Percentiles rank a stretch among this genome's conserved stretches.
phyloP scores from a whole-genome alignment of 92 coral and sea anemone species.

The Epizoanthus scotinus region DNA sequence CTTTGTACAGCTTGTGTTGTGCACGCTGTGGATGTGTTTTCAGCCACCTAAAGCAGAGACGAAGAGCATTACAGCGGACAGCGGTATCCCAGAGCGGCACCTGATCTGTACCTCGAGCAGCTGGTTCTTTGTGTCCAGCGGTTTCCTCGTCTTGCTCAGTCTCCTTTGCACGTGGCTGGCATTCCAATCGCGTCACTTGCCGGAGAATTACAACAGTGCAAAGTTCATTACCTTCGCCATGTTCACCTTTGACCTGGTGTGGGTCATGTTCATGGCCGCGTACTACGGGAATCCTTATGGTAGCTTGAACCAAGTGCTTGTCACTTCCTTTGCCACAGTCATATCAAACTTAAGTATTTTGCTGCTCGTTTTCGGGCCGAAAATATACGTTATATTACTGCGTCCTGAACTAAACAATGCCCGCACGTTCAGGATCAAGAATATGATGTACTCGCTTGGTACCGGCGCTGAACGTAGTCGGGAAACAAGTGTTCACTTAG shows the following conservation, averaged over 20 bases:
- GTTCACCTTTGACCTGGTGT: constrained; percentile 78
- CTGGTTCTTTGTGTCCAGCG: constrained; percentile 68
- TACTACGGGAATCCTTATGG: constrained; percentile 58
- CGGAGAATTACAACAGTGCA: constrained; percentile 92
- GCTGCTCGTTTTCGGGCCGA: constrained; percentile 69
- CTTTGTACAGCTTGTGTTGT: constrained; percentile 57
- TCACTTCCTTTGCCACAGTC: constrained; percentile 61
- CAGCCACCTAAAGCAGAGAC: constrained; percentile 65
- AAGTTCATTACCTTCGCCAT: constrained; percentile 79
- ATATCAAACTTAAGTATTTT: constrained; percentile 64
- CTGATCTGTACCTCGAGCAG: constrained; percentile 46
- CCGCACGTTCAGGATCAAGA: constrained; percentile 49
- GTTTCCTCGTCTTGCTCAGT: constrained; percentile 61
- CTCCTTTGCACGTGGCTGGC: constrained; percentile 75
- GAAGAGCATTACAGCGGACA: constrained; percentile 33
- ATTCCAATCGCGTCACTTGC: constrained; percentile 71
- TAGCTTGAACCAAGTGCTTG: constrained; percentile 25
- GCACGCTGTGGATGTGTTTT: constrained; percentile 61
- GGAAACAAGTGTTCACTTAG: constrained; percentile 1
- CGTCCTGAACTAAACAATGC: constrained; percentile 61
- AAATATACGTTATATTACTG: constrained; percentile 52
- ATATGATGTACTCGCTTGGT: constrained; percentile 43
- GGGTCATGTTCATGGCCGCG: constrained; percentile 76
- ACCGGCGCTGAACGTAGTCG: constrained; percentile 3
- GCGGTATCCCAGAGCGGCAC: constrained; percentile 47